Percentiles rank a stretch among this genome's conserved stretches.
Evolutionary conservation across 2,888 invertebrate species (phyloP).

Genomic region (Idaea aversata): DNA sequence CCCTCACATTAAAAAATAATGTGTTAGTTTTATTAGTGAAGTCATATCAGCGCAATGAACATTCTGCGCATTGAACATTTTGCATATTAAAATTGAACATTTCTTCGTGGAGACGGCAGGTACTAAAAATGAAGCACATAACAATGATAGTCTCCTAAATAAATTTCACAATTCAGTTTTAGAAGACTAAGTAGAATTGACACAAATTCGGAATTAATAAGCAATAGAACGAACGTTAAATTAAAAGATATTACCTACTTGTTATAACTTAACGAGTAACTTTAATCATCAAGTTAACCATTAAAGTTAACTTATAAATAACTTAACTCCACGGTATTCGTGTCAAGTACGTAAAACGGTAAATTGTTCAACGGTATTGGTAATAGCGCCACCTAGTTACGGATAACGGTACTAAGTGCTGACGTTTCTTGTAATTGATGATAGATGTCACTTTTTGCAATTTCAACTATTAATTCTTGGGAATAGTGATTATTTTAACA

Average conservation of each 20-base stretch:
- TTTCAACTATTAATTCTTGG: slow-evolving; percentile 2
- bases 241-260: background rate
- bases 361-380: slow-evolving; percentile 28
- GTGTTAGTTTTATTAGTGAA: too few relatives aligned
- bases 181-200: background rate
- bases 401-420: slow-evolving; percentile 63
- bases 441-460: slow-evolving; percentile 52
- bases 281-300: background rate
- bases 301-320: slow-evolving; percentile 14
- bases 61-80: too few relatives aligned
- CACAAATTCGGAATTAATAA: background rate
- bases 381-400: slow-evolving; percentile 68
- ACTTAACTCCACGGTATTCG: slow-evolving; percentile 14
- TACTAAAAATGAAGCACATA: too few relatives aligned
- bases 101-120: too few relatives aligned
- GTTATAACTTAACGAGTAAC: background rate
- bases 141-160: too few relatives aligned
- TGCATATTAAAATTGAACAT: too few relatives aligned
- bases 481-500: slow-evolving; percentile 1
- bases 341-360: slow-evolving; percentile 10
- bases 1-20: too few relatives aligned
- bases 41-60: too few relatives aligned
- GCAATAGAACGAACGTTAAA: background rate
- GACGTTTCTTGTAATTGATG: slow-evolving; percentile 43
- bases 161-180: too few relatives aligned